Evolutionary conservation across 2,113 vertebrate genomes (phyloP), one percentile per base, ranked within the genome.

Genomic region (Lucifuga dentata): DNA sequence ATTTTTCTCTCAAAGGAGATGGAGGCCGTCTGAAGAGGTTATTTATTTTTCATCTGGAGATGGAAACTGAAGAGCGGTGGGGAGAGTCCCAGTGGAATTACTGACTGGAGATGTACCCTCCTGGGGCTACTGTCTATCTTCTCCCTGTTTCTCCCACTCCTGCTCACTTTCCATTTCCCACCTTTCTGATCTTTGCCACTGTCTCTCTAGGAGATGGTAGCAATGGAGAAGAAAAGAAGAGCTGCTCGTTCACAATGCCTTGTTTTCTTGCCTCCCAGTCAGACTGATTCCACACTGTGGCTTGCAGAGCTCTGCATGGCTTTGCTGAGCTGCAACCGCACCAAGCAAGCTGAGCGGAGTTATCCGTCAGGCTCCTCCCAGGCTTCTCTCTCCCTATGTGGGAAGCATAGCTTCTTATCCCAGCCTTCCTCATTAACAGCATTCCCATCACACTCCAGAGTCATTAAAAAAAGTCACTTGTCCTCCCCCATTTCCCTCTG

Each of bases 1-100:
- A 43, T 69, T 8, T 72, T 41, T 83, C 75, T 81, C 83, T 88
- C 65, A 51, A 51, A 80, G 75, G 76, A 81, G 62, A 83, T 66
- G 68, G 61, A 75, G 77, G 62, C 44, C 53, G 26, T 90, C 87
- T 89, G 78, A 87, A 86, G 75, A 91, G 84, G 81, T 90, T 91
- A 92, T 92, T 91, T 92, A 90, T 90, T 89, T 92, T 92, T 91
- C 86, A 91, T 91, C 83, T 80, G 69, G 29, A 76, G 78, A 85
- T 88, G 76, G 77, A 88, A 86, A 86, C 76, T 86, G 80, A 90
- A 85, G 76, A 89, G 73, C 41, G 17, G 61, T 79, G 61, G 58
- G 69, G 71, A 69, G 73, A 82, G 65, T 55, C 86, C 77, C 76
- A 35, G 69, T 44, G 85, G 87, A 88, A 86, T 87, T 66, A 81